These are phyloP conservation scores for Venusia cambrica DNA, from an alignment of 2,888 invertebrate species.

Conservation along the genomic window DNA sequence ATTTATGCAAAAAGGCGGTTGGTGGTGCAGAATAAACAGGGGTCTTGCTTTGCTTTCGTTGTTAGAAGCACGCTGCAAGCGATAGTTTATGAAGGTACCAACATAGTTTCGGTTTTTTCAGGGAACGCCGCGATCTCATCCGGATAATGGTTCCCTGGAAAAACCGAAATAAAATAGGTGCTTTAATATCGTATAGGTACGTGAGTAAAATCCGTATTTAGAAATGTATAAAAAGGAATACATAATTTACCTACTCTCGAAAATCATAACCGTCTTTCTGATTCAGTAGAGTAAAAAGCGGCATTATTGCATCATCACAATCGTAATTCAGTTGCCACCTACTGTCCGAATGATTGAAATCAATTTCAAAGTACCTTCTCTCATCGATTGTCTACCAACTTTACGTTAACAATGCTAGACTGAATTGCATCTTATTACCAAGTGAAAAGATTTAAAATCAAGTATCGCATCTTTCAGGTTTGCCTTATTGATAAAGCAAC, in stretches of 20 bases:
- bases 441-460: conserved; percentile 6
- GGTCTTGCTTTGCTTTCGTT: too few species aligned
- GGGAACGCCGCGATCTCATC: too few species aligned
- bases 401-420: conserved; percentile 13
- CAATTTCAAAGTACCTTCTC: conserved; percentile 59
- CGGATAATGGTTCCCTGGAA: too few species aligned
- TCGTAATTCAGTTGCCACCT: conserved; percentile 72
- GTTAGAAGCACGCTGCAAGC: too few species aligned
- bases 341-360: conserved; percentile 71
- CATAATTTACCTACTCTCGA: conserved; percentile 1
- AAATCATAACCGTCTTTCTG: background rate
- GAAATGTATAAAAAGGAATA: too few species aligned
- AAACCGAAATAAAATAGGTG: too few species aligned
- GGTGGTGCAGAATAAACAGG: too few species aligned
- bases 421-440: conserved; percentile 14
- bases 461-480: background rate
- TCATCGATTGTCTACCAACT: conserved; percentile 58
- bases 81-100: too few species aligned
- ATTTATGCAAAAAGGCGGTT: too few species aligned
- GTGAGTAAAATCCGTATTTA: too few species aligned
- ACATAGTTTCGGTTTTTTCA: too few species aligned
- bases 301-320: conserved; percentile 25
- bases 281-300: conserved; percentile 6
- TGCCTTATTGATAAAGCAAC: background rate
- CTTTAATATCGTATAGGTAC: too few species aligned